Conservation (phyloP, 2,113 vertebrate species). For the Corynorhinus townsendii region DNA sequence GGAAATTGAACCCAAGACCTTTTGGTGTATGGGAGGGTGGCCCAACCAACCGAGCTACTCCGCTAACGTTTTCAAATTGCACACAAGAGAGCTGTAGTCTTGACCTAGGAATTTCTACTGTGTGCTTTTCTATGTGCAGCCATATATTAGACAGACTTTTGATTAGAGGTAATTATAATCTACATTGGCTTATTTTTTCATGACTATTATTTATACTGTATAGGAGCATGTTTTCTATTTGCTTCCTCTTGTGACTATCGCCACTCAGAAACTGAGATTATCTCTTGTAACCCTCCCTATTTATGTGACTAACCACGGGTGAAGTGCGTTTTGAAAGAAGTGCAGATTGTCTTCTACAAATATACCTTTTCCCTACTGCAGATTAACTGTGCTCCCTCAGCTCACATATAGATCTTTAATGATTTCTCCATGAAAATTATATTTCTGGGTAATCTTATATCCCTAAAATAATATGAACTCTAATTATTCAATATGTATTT, state of each 20-base stretch:
- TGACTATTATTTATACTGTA: neutral
- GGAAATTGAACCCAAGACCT: neutral
- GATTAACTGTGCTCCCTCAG: neutral
- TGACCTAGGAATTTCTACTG: neutral
- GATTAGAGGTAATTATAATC: neutral
- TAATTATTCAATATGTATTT: conserved; percentile 32
- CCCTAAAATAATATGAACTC: conserved; percentile 1
- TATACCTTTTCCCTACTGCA: neutral
- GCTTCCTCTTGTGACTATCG: neutral
- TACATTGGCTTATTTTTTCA: neutral
- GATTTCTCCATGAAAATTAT: conserved; percentile 37
- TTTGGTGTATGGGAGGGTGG: neutral
- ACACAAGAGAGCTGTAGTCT: neutral
- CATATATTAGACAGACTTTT: neutral
- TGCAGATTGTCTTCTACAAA: neutral
- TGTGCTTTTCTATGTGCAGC: neutral
- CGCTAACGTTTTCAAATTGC: neutral
- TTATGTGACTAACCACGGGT: neutral
- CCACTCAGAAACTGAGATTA: neutral
- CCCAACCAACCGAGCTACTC: neutral
- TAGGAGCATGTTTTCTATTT: neutral
- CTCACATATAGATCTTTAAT: conserved; percentile 29
- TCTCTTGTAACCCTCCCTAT: neutral
- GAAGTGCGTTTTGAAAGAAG: neutral
- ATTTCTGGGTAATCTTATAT: conserved; percentile 36